phyloP scores from a whole-genome alignment of 2,113 vertebrate species.

The Camarhynchus parvulus region DNA sequence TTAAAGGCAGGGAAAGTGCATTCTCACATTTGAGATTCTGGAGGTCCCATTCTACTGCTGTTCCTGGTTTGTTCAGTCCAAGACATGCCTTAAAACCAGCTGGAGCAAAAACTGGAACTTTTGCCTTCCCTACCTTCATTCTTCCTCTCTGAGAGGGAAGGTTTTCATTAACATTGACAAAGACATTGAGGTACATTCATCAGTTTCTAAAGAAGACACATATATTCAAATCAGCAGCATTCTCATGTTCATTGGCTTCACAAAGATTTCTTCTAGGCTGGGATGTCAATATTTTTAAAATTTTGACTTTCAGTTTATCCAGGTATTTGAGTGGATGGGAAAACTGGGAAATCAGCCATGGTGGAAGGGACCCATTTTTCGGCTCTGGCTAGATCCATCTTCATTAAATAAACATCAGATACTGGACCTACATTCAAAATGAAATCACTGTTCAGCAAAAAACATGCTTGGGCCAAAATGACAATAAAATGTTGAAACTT shows the following conservation, averaged over 20 bases:
- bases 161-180: not conserved
- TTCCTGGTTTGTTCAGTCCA: not conserved
- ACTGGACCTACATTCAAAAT: not conserved
- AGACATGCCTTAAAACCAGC: not conserved
- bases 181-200: not conserved
- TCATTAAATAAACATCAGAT: not conserved
- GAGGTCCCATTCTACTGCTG: fast-evolving
- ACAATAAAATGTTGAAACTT: not conserved
- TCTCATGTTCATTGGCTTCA: not conserved
- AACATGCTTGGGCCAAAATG: not conserved
- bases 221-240: not conserved
- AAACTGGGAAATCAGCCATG: not conserved
- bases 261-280: not conserved
- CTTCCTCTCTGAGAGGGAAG: not conserved
- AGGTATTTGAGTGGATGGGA: not conserved
- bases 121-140: not conserved
- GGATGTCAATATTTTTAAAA: not conserved
- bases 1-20: not conserved
- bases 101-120: not conserved
- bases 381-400: not conserved
- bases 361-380: not conserved
- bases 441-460: not conserved
- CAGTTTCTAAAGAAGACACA: not conserved
- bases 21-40: fast-evolving
- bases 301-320: not conserved